Evolutionary conservation across 2,888 invertebrate genomes (phyloP).

Genomic region (Volucella zonaria): DNA sequence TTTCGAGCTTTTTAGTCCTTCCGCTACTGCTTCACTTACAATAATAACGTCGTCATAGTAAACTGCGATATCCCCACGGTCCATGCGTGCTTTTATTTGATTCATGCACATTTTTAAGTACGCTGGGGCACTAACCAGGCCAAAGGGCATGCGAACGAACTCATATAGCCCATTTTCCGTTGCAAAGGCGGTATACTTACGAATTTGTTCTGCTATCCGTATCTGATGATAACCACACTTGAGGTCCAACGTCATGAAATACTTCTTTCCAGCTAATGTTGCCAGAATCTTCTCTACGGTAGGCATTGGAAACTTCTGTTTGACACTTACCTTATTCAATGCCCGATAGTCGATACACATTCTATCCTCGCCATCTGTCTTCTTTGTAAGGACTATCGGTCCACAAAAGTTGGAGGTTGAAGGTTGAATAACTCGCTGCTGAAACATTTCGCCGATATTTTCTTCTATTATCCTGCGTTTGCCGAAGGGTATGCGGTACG

Average conservation of each 20-base stretch:
- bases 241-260: conserved; percentile 41
- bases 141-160: too few relatives aligned
- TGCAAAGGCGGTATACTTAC: neutral
- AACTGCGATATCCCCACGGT: too few relatives aligned
- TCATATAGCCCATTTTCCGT: neutral
- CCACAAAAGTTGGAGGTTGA: conserved; percentile 76
- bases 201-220: conserved; percentile 10
- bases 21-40: too few relatives aligned
- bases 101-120: too few relatives aligned
- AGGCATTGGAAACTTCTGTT: conserved; percentile 70
- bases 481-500: too few relatives aligned
- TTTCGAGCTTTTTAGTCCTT: neutral
- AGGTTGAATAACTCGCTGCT: conserved; percentile 76
- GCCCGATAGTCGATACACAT: too few relatives aligned
- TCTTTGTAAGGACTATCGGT: conserved; percentile 74
- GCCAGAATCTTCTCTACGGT: conserved; percentile 27
- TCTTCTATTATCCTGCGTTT: too few relatives aligned
- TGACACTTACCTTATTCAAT: conserved; percentile 77
- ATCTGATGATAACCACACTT: conserved; percentile 33
- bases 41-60: too few relatives aligned
- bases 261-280: too few relatives aligned
- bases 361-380: too few relatives aligned
- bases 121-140: too few relatives aligned
- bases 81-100: too few relatives aligned
- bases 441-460: conserved; percentile 73